phyloP scores from a whole-genome alignment of 2,797 vertebrate genomes.

The Falco concolor region DNA sequence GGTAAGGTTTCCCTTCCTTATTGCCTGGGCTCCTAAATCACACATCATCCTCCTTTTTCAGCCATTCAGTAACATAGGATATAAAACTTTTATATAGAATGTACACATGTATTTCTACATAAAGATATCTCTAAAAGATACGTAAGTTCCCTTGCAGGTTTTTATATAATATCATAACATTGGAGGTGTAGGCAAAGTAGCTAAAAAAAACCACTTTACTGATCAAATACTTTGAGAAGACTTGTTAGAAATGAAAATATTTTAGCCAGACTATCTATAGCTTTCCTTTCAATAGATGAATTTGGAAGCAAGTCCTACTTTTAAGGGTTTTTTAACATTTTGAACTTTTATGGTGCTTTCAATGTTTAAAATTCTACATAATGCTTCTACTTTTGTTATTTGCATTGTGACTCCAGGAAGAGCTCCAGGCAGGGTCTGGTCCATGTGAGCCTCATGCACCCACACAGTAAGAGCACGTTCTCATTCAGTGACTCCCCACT shows the following conservation, averaged over 20 bases:
- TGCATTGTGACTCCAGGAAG: too few species aligned
- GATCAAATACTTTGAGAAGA: not conserved
- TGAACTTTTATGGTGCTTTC: not conserved
- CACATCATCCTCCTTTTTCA: not conserved
- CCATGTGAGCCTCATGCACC: too few species aligned
- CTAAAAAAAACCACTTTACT: not conserved
- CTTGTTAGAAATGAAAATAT: not conserved
- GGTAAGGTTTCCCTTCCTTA: not conserved
- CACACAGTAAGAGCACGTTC: too few species aligned
- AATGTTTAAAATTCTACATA: not conserved
- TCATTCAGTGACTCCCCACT: not conserved
- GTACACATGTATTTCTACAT: not conserved
- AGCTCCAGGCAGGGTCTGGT: not conserved
- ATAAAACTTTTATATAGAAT: not conserved
- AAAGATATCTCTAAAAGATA: not conserved
- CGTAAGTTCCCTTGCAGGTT: not conserved
- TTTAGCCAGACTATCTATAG: not conserved
- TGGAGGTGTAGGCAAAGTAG: not conserved
- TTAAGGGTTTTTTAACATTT: not conserved
- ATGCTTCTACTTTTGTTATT: too few species aligned
- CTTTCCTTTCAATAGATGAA: not conserved
- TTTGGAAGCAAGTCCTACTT: not conserved
- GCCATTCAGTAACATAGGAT: rapidly evolving
- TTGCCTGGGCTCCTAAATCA: not conserved
- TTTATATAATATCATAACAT: not conserved